These are phyloP conservation scores for Melopsittacus undulatus DNA, from an alignment of 2,797 vertebrate species.

Conservation along the genomic window DNA sequence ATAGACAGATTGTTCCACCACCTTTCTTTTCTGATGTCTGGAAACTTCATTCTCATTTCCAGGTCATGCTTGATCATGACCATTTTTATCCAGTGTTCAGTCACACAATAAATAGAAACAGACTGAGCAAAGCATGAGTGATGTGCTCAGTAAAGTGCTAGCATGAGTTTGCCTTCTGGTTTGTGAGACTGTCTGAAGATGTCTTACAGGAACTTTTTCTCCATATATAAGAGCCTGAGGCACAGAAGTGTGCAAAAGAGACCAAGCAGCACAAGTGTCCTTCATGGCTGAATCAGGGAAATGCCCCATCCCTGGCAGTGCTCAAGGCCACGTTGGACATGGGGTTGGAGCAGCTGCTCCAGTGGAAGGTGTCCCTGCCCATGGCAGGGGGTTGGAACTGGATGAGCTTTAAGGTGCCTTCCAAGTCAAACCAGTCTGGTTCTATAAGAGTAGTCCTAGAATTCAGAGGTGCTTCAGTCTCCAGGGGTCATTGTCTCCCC, in stretches of 20 bases:
- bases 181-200: not conserved
- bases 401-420: not conserved
- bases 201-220: not conserved
- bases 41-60: not conserved
- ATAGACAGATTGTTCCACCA: fast-evolving
- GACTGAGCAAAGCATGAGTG: not conserved
- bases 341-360: not conserved
- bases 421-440: not conserved
- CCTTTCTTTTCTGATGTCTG: not conserved
- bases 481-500: not conserved
- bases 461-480: not conserved
- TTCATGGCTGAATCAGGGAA: fast-evolving
- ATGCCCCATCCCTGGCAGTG: not conserved
- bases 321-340: not conserved
- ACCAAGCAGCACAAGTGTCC: not conserved
- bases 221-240: not conserved
- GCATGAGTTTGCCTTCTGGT: not conserved
- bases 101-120: not conserved
- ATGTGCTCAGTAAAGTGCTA: not conserved
- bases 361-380: too few relatives aligned
- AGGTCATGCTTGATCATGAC: not conserved
- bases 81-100: not conserved
- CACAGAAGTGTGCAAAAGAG: fast-evolving
- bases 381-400: not conserved
- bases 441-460: not conserved